These are phyloP conservation scores for Cephalopterus ornatus DNA, from an alignment of 2,113 vertebrate species.

Conservation along the genomic window DNA sequence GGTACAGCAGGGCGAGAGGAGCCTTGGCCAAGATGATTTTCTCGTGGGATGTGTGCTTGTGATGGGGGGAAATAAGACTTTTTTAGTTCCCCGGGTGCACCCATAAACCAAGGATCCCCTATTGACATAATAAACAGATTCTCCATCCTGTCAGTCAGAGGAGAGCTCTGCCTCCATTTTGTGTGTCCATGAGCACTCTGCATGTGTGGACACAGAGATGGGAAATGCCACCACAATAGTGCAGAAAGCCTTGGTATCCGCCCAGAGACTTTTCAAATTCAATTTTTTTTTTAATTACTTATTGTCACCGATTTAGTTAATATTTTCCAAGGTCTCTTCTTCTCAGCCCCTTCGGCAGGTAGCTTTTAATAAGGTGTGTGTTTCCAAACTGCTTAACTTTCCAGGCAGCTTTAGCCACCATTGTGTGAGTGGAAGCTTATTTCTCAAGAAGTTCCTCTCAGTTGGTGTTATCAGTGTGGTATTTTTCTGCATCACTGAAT, in stretches of 20 bases:
- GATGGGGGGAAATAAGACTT: neutral
- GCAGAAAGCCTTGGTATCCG: neutral
- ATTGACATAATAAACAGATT: neutral
- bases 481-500: constrained; percentile 88
- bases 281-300: neutral
- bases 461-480: constrained; percentile 80
- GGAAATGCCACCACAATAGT: neutral
- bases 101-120: neutral
- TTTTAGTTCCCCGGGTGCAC: neutral
- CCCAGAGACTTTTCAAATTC: neutral
- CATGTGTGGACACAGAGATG: neutral
- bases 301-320: neutral
- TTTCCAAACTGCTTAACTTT: constrained; percentile 74
- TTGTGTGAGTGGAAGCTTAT: constrained; percentile 77
- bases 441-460: constrained; percentile 69
- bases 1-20: neutral
- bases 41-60: neutral
- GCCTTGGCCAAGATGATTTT: neutral
- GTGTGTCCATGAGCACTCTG: neutral
- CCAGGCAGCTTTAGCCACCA: constrained; percentile 49
- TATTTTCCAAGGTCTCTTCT: constrained; percentile 18
- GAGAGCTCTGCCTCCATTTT: neutral
- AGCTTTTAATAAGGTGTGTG: constrained; percentile 48
- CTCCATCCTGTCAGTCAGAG: neutral
- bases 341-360: neutral